phyloP scores from a whole-genome alignment of 35 echinoderm and acorn worm genomes.

The Anneissia japonica region DNA sequence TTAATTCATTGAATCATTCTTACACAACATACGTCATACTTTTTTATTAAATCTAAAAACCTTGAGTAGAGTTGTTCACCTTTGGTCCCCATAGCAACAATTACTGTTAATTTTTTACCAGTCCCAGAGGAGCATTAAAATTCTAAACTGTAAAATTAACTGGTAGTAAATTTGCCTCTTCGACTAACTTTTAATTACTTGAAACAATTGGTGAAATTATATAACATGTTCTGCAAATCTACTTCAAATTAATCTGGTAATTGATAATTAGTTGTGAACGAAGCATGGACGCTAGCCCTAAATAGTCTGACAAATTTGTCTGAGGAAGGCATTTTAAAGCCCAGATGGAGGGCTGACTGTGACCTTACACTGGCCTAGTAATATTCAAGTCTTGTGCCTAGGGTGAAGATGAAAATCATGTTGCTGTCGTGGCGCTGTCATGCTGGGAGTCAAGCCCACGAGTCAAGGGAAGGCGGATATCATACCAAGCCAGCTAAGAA shows the following conservation, averaged over 20 bases:
- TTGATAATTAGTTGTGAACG: neutral
- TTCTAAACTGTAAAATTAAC: neutral
- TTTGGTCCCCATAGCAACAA: neutral
- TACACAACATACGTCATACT: neutral
- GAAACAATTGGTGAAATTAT: neutral
- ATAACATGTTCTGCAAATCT: neutral
- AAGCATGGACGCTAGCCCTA: neutral
- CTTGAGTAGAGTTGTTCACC: neutral
- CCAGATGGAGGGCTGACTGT: neutral
- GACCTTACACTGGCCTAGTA: neutral
- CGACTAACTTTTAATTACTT: neutral
- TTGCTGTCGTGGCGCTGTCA: neutral
- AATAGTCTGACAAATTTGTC: neutral
- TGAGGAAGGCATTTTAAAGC: neutral
- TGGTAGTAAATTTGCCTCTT: neutral
- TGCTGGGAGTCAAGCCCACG: neutral
- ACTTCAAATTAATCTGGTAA: neutral
- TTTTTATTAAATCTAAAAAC: neutral
- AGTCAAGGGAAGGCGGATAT: neutral
- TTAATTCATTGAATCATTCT: neutral
- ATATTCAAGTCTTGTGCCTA: neutral
- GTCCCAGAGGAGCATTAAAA: neutral
- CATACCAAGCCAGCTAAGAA: neutral
- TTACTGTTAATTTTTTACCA: neutral
- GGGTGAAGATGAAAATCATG: neutral